These are phyloP conservation scores for Drosophila varians DNA, from an alignment of 1,140 invertebrate genomes.

Conservation along the genomic window DNA sequence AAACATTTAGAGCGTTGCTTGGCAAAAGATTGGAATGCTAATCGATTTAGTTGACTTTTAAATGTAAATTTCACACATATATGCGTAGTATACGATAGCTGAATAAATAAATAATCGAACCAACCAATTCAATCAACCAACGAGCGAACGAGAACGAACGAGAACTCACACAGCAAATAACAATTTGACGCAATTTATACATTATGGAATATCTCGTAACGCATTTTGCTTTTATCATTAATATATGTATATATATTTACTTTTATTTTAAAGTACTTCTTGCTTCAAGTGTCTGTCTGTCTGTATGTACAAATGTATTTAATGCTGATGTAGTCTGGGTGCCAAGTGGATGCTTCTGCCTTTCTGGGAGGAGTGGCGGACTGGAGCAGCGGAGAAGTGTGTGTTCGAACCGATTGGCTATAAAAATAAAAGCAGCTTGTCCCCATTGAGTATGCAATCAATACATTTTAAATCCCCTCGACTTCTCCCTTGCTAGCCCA, in stretches of 20 bases:
- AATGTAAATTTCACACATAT: conserved; percentile 19
- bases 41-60: conserved; percentile 15
- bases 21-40: conserved; percentile 26
- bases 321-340: conserved; percentile 33
- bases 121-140: conserved; percentile 30
- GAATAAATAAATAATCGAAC: conserved; percentile 44
- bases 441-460: conserved; percentile 64
- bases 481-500: conserved; percentile 12
- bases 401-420: conserved; percentile 45
- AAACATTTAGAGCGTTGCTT: conserved; percentile 56
- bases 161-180: conserved; percentile 72
- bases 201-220: conserved; percentile 43
- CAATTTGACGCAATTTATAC: conserved; percentile 54
- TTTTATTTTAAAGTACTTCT: conserved; percentile 31
- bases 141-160: conserved; percentile 63
- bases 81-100: conserved; percentile 37
- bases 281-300: conserved; percentile 25
- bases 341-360: conserved; percentile 17
- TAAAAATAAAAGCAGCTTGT: conserved; percentile 55
- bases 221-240: conserved; percentile 35
- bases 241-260: conserved; percentile 17
- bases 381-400: too few relatives aligned
- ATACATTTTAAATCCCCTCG: conserved; percentile 32
- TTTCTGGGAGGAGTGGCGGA: not conserved
- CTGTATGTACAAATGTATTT: conserved; percentile 44